Evolutionary conservation across 2,797 vertebrate genomes (phyloP).

Genomic region (Gymnocypris eckloni): DNA sequence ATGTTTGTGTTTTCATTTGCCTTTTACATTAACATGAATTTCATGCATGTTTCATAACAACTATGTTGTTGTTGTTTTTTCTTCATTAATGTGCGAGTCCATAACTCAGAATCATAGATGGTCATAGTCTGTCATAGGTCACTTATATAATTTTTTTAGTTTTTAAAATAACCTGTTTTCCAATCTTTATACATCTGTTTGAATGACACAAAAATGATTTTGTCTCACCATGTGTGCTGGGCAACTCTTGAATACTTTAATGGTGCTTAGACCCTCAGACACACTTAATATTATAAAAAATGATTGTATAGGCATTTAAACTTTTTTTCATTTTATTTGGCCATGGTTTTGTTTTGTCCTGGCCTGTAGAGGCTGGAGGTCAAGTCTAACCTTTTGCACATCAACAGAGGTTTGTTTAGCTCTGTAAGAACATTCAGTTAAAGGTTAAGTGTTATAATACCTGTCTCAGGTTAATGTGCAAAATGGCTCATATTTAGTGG

Average conservation of each 20-base stretch:
- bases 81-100: background rate
- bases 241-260: background rate
- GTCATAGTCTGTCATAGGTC: background rate
- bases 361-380: background rate
- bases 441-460: constrained; percentile 12
- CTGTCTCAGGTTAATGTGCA: constrained; percentile 9
- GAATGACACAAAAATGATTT: background rate
- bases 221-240: background rate
- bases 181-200: background rate
- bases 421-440: background rate
- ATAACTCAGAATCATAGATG: background rate
- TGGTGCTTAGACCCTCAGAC: background rate
- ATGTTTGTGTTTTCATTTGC: background rate
- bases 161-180: background rate
- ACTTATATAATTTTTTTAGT: background rate
- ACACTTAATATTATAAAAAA: background rate
- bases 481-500: constrained; percentile 4
- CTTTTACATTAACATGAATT: background rate
- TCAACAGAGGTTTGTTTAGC: background rate
- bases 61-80: background rate
- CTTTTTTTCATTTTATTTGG: background rate
- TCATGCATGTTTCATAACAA: constrained; percentile 1
- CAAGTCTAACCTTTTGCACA: background rate
- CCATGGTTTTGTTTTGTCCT: background rate
- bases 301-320: background rate